Percentiles rank a stretch among this genome's conserved stretches.
Conservation (phyloP, 2,797 vertebrate genomes). For the Cynopterus sphinx region DNA sequence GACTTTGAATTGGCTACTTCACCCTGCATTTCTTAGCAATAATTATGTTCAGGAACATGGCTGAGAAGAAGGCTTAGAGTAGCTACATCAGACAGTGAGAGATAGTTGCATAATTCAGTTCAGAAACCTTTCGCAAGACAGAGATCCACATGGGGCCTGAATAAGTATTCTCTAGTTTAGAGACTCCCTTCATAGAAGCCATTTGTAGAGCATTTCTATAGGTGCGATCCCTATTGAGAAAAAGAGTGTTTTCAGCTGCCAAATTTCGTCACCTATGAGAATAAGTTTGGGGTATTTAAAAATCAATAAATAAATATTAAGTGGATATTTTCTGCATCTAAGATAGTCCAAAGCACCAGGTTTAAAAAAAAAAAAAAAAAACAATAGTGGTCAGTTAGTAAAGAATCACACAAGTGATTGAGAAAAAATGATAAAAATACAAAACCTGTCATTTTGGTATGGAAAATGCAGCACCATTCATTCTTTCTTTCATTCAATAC, state of each 20-base stretch:
- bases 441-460: neutral
- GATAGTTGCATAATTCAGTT: neutral
- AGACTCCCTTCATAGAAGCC: neutral
- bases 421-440: neutral
- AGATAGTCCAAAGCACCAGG: neutral
- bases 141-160: neutral
- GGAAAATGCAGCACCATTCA: neutral
- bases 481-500: neutral
- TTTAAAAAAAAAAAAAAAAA: conserved; percentile 31
- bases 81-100: neutral
- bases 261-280: neutral
- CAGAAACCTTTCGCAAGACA: neutral
- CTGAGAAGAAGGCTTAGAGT: neutral
- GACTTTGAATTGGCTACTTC: neutral
- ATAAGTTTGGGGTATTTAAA: conserved; percentile 33
- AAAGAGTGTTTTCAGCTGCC: neutral
- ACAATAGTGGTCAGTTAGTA: neutral
- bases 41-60: neutral
- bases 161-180: neutral
- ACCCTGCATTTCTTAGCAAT: conserved; percentile 13
- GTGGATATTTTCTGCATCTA: conserved; percentile 1
- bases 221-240: neutral
- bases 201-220: neutral
- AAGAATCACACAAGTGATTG: neutral
- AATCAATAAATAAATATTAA: neutral